Base-by-base conservation (phyloP, 2,113 vertebrate species). In the Octodon degus region DNA sequence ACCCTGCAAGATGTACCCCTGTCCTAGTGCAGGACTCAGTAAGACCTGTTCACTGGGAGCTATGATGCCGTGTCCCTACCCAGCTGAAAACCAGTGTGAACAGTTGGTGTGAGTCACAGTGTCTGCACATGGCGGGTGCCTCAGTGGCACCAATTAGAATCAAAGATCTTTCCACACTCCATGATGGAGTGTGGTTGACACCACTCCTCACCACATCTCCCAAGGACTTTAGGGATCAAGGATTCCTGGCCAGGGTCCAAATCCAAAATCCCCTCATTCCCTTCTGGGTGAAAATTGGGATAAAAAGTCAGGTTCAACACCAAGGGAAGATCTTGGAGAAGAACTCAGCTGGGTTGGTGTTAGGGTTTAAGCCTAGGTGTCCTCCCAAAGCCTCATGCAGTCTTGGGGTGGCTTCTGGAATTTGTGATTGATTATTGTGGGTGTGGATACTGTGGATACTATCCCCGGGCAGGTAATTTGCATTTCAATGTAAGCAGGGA, bases 1-100 rank as follows among this genome's bases (percentile, higher is more conserved):
- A 58, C 55, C 16, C 16, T 5, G 13, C 0, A 17, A 0, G 0
- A 7, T 27, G 43, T n/a, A 4, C 5, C 25, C 58, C 62, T 16
- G 5, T 86, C 16, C 34, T 43, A n/a, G 25, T 30, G 7, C 4
- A 2, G 83, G 74, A 63, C n/a, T 58, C n/a, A 6, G n/a, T 2
- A n/a, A 1, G 7, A 9, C 55, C 43, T 32, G 1, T 1, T 40
- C 30, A 3, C 68, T 20, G 14, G 34, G 32, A 16, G 76, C 67
- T 16, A 4, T 43, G 76, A 0, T 0, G 2, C 32, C 50, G 14
- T 53, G 1, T 62, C 55, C 60, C 19, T 11, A 1, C 25, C 1
- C 0, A 14, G 27, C 3, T 30, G 76, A 43, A 80, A 43, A 80
- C 27, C 55, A 40, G 63, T 1, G 32, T 43, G 11, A 10, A 24